Evolutionary conservation across 2,797 vertebrate genomes (phyloP), one percentile per base, ranked within the genome.

Genomic region (Bucorvus abyssinicus): DNA sequence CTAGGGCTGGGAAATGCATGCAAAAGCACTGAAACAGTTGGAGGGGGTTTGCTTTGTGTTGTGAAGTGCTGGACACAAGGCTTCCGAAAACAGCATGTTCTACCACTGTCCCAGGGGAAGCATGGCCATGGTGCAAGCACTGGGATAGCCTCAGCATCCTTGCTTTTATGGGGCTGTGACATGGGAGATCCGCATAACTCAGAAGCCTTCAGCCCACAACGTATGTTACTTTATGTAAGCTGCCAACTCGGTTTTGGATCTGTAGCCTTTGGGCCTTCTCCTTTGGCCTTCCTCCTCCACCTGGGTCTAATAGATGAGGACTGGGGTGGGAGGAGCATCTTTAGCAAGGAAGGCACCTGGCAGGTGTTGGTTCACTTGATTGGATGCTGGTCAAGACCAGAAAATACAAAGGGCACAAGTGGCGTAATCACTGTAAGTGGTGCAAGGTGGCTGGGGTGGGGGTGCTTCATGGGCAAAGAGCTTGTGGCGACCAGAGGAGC

Each of bases 121-220:
- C 17, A 63, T 1, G 1, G 42, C 14, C 16, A 2, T 0, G 0
- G 50, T 4, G 13, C 23, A 32, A n/a, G 56, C 42, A n/a, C 2
- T 1, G 11, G 12, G 14, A 14, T 16, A 77, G 40, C 36, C 59
- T 68, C n/a, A 45, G n/a, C 55, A 69, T 18, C 42, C 34, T 15
- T 44, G 32, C 50, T 42, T 29, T 50, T 47, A 23, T 8, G 52
- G 26, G n/a, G 47, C 23, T 73, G 55, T 78, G 42, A 36, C 32
- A 20, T 44, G 12, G 29, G 53, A 32, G 52, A 47, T 4, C 34
- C n/a, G 17, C 29, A 4, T 24, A 74, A 60, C 17, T 22, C 30
- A 5, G n/a, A 45, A 61, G 49, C 44, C 20, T 52, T n/a, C 67
- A 63, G 14, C 22, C 8, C 56, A 6, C 7, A 36, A 5, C 29